Evolutionary conservation across 2,888 invertebrate genomes (phyloP).

Genomic region (Trichopria drosophilae): DNA sequence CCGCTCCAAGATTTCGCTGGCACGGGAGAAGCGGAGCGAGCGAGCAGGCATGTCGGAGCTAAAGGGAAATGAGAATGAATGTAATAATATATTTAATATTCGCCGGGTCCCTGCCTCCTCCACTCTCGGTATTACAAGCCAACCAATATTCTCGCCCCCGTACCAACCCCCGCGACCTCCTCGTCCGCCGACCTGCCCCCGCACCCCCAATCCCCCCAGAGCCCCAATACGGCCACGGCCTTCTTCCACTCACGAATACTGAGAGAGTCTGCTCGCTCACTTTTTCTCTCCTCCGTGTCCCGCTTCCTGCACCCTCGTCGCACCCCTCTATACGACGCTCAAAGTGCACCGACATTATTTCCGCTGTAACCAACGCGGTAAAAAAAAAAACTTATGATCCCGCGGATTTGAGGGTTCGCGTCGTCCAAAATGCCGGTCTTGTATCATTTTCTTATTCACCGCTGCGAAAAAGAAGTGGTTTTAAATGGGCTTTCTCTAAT

Average conservation of each 20-base stretch:
- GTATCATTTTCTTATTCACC: too few species aligned
- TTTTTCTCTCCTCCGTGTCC: slow-evolving; percentile 7
- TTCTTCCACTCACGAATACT: too few species aligned
- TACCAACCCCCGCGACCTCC: slow-evolving; percentile 31
- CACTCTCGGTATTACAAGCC: slow-evolving; percentile 56
- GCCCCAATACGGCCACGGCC: too few species aligned
- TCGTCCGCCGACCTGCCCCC: slow-evolving; percentile 20
- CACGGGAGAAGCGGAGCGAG: too few species aligned
- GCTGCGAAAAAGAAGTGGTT: too few species aligned
- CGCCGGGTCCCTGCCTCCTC: slow-evolving; percentile 51
- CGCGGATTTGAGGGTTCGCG: slow-evolving; percentile 2
- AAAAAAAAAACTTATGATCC: slow-evolving; percentile 5
- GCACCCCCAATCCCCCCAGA: slow-evolving; percentile 11
- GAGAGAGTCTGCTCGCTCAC: slow-evolving; percentile 3
- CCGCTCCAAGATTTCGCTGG: too few species aligned
- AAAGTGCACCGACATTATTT: slow-evolving; percentile 52
- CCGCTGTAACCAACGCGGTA: slow-evolving; percentile 45
- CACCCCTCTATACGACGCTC: slow-evolving; percentile 33
- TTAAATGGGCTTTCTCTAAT: too few species aligned
- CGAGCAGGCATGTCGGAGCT: slow-evolving; percentile 41
- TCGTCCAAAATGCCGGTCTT: too few species aligned
- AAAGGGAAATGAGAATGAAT: slow-evolving; percentile 57
- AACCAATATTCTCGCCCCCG: slow-evolving; percentile 56
- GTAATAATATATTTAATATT: slow-evolving; percentile 59
- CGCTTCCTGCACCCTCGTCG: slow-evolving; percentile 16